phyloP scores from a whole-genome alignment of 2,113 vertebrate species.

The Melanerpes aurifrons region DNA sequence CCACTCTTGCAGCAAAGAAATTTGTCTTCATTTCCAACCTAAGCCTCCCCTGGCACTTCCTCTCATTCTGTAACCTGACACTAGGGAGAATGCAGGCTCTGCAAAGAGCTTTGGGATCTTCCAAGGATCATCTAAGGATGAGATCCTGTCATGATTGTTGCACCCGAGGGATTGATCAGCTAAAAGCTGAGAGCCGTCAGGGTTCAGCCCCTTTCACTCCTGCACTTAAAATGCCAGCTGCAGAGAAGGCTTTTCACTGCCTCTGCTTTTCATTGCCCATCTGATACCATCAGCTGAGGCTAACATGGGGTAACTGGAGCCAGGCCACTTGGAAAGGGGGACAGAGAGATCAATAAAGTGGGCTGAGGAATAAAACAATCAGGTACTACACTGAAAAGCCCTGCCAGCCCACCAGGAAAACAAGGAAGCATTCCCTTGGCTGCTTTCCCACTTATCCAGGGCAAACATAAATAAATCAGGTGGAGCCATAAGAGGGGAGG shows the following conservation, averaged over 20 bases:
- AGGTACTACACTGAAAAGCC: background rate
- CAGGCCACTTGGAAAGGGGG: background rate
- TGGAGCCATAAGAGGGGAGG: background rate
- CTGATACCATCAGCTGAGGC: background rate
- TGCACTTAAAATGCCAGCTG: background rate
- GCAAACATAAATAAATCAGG: conserved; percentile 43
- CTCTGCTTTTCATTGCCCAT: background rate
- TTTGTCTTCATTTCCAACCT: no score
- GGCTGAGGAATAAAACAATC: background rate
- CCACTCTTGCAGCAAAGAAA: no score
- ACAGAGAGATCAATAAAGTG: background rate
- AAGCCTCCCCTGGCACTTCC: no score
- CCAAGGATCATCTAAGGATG: background rate
- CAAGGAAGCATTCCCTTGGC: background rate
- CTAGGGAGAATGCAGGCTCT: background rate
- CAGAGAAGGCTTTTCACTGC: background rate
- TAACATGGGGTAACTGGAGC: rapidly evolving
- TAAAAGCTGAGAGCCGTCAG: background rate
- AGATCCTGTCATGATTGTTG: background rate
- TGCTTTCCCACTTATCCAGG: background rate
- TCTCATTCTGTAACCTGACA: no score
- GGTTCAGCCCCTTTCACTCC: background rate
- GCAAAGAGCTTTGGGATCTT: background rate
- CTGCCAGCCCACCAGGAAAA: background rate
- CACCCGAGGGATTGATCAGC: background rate